Base-by-base conservation (phyloP, 2,113 vertebrate species). In the Pipra filicauda region DNA sequence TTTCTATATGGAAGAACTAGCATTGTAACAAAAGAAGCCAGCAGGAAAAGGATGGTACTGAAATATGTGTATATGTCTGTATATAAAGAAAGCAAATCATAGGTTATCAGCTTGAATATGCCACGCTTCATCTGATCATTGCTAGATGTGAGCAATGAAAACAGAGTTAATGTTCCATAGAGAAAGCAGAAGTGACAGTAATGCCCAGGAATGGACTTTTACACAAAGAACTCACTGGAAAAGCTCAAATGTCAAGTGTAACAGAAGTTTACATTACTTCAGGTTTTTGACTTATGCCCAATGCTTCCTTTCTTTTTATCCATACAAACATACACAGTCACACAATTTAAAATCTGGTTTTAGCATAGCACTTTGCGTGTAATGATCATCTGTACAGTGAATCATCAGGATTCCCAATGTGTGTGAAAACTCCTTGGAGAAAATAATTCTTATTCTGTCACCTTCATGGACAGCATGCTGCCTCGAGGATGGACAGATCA, bases 51-150 rank as follows among this genome's bases (percentile, higher is more conserved):
- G 37, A 80, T 46, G 10, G 28, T 58, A 39, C 61, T 78, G 66
- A 76, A 93, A 82, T 41, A 21, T 59, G 8, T 55, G 28, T 67
- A 24, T 71, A 19, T 30, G n/a, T 43, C 44, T 71, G 33, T 48
- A 52, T 35, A 72, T 59, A 77, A 88, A 78, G 76, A 80, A 96
- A 83, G 59, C 26, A 95, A 97, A 93, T 89, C 66, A 78, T 91
- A 93, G 81, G 73, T 94, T 96, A 95, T 96, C 89, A 95, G 76
- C 82, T 78, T 94, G 74, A 70, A 96, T 94, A 91, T 93, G 90
- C 79, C 82, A 93, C 2, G 52, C 65, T 97, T 93, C 91, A 82
- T 93, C 86, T 91, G 71, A 79, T 81, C 90, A 76, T 81, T 78
- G 27, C 78, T 91, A 72, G 57, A 96, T 88, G 58, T 91, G 81